These are phyloP conservation scores for Sebastes taczanowskii DNA, from an alignment of 2,797 vertebrate species.

Conservation along the genomic window DNA sequence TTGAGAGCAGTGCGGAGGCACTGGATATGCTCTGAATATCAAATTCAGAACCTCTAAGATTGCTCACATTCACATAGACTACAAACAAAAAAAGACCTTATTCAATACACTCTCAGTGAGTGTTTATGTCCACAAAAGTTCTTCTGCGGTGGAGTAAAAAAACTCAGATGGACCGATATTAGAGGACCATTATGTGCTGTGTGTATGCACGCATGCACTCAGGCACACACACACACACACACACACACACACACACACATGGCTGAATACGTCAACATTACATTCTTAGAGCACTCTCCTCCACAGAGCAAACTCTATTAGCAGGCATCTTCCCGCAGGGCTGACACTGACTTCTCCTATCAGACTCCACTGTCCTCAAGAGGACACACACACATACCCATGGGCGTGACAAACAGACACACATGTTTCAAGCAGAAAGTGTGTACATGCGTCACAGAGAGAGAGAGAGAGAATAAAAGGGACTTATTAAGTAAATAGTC, in stretches of 20 bases:
- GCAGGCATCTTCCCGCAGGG: constrained; percentile 57
- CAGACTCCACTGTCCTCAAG: constrained; percentile 61
- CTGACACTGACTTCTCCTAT: constrained; percentile 69
- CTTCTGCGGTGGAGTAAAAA: background rate
- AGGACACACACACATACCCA: background rate
- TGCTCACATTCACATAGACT: background rate
- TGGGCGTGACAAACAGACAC: background rate
- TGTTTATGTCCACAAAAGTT: background rate
- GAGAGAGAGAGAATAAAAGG: background rate
- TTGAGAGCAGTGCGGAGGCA: no score
- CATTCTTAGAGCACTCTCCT: constrained; percentile 37
- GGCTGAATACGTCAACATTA: constrained; percentile 27
- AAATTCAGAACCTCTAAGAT: background rate
- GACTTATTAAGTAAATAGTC: background rate
- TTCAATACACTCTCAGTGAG: background rate
- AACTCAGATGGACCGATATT: constrained; percentile 2
- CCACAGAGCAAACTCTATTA: constrained; percentile 67
- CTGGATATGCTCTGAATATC: no score
- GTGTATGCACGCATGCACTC: background rate
- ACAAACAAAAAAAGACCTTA: background rate
- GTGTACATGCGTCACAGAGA: background rate
- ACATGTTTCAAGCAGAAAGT: background rate
- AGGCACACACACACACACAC: background rate
- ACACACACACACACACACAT: constrained; percentile 3
- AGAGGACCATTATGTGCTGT: constrained; percentile 3